Evolutionary conservation across 2,113 vertebrate species (phyloP), one percentile per base, ranked within the genome.

Genomic region (Gnathonemus longibarbis): DNA sequence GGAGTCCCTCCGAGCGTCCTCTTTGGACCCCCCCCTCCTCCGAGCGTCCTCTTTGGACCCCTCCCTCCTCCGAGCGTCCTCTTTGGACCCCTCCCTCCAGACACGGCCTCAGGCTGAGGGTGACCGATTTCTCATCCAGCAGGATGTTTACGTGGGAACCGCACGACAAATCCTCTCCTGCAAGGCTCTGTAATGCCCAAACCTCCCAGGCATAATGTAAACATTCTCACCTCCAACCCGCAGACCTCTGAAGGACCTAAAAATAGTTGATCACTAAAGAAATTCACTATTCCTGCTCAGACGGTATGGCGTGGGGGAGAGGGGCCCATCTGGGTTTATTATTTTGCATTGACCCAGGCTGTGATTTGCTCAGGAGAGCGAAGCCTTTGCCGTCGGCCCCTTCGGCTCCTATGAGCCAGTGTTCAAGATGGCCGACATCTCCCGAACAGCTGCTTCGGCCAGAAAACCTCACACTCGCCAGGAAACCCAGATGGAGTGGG

Each of bases 401-500:
- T 89, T 1, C 3, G 5, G 17, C 62, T 48, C 42, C 49, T 24
- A 42, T 42, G 62, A 84, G 87, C 89, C 66, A 88, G 84, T 24
- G 24, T 49, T 39, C 56, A 90, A 91, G 87, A 91, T 86, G 84
- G 84, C 45, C 77, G 9, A 10, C 31, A 50, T 83, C 77, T 89
- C 87, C 27, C 0, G 46, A 91, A 88, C 90, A 91, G 84, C 90
- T 89, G 80, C 45, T 84, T 70, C 84, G 21, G n/a, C 11, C 49
- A 48, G 56, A 53, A 88, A 77, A 46, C 45, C 58, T 74, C 46
- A 46, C 45, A 21, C 5, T 62, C 86, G 77, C 88, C 88, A 83
- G 88, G 77, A n/a, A 15, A 46, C 70, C 74, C 87, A 91, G 91
- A 91, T 87, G 86, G 88, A 90, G 45, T 24, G 70, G 50, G 42